Evolutionary conservation across 2,888 invertebrate genomes (phyloP), one percentile per base, ranked within the genome.

Genomic region (Troilus luridus): DNA sequence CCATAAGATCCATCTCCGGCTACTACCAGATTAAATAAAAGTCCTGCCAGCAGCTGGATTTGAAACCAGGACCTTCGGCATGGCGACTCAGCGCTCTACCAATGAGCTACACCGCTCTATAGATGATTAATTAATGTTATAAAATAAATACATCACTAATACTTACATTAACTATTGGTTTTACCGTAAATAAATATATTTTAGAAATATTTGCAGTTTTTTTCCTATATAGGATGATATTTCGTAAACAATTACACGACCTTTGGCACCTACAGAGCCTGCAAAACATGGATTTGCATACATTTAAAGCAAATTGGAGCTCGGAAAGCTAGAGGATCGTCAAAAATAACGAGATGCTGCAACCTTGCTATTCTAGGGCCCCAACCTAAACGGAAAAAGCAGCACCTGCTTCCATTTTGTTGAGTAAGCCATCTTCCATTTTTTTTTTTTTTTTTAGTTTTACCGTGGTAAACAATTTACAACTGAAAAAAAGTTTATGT

Each of bases 371-470:
- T 58, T 21, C 21, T 56, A 58, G n/a, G 56, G 85, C 21, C n/a
- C 21, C 56, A 85, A 56, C n/a, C 56, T n/a, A 85, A 85, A 85
- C 21, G 85, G 56, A 41, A 58, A 5, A 21, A 21, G 21, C 21
- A 81, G 21, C 85, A 85, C 85, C 85, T 85, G 85, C 56, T 54
- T 56, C 85, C 56, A 85, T 85, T 85, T 85, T 56, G 5, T 7
- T 56, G 10, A 10, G 1, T 0, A 1, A 17, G 27, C 72, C 41
- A 17, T 41, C 27, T 41, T 17, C 7, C 72, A 19, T 8, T 27
- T 27, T 77, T 77, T 41, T 8, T 17, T 6, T 27, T 88, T 58
- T 41, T 41, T 41, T 41, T 41, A n/a, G 41, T 41, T 41, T 1
- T 54, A 88, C 56, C n/a, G 7, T 85, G 41, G 54, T 7, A 7